Evolutionary conservation across 1,140 invertebrate genomes (phyloP).

Genomic region (Drosophila sulfurigaster): DNA sequence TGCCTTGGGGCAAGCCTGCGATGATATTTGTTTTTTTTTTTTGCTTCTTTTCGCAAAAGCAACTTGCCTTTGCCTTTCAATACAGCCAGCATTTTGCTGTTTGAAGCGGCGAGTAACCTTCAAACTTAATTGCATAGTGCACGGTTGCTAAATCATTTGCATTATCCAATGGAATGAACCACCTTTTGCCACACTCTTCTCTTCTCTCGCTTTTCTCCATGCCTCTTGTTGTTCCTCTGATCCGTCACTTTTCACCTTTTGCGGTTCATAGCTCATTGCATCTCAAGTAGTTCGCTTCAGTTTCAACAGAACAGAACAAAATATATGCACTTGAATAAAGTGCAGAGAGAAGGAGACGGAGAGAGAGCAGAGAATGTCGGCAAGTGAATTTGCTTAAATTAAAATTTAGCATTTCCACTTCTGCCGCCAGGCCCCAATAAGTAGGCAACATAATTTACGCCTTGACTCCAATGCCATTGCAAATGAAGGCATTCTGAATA

Average conservation of each 20-base stretch:
- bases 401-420: slow-evolving; percentile 60
- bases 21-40: slow-evolving; percentile 38
- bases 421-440: slow-evolving; percentile 48
- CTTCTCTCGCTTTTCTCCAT: not conserved
- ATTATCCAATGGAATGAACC: slow-evolving; percentile 61
- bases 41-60: slow-evolving; percentile 43
- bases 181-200: not conserved
- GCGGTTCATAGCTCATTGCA: slow-evolving; percentile 74
- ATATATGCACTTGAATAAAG: not conserved
- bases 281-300: slow-evolving; percentile 63
- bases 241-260: slow-evolving; percentile 66
- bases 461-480: slow-evolving; percentile 62
- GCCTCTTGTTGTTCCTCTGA: not conserved
- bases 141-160: slow-evolving; percentile 72
- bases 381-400: slow-evolving; percentile 74
- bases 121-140: slow-evolving; percentile 76
- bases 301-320: slow-evolving; percentile 6
- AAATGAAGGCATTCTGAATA: slow-evolving; percentile 61
- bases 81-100: slow-evolving; percentile 27
- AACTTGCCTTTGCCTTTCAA: slow-evolving; percentile 43
- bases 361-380: slow-evolving; percentile 10
- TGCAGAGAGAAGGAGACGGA: not conserved
- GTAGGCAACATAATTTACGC: slow-evolving; percentile 68
- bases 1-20: slow-evolving; percentile 29
- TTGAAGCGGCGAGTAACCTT: slow-evolving; percentile 62